These are phyloP conservation scores for Rhamnusium bicolor DNA, from an alignment of 2,888 invertebrate species.

Conservation along the genomic window DNA sequence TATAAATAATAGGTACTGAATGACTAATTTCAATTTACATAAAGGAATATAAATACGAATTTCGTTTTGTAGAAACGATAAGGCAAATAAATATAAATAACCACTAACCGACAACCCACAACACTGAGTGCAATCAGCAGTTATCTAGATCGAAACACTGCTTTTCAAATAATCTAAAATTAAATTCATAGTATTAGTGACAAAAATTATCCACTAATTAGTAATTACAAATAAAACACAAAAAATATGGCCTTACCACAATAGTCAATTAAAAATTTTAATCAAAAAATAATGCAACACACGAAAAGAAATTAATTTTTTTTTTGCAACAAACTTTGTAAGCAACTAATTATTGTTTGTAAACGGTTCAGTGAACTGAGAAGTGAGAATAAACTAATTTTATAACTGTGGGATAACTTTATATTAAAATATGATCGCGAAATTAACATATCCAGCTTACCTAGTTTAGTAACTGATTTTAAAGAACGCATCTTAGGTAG, in stretches of 20 bases:
- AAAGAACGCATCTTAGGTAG: no score
- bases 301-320: no score
- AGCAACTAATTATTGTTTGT: background rate
- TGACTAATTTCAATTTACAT: background rate
- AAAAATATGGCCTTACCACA: background rate
- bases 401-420: background rate
- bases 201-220: no score
- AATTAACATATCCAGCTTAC: background rate
- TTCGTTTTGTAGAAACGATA: background rate
- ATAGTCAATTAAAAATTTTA: background rate
- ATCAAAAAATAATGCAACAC: background rate
- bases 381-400: background rate
- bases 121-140: background rate
- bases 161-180: background rate
- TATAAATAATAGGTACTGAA: background rate
- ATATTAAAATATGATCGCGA: background rate
- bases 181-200: background rate
- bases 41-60: background rate
- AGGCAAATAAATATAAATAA: background rate
- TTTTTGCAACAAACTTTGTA: no score
- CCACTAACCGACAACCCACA: background rate
- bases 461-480: no score
- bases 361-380: conserved; percentile 18
- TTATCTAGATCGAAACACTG: background rate
- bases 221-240: background rate